Conservation (phyloP, 2,113 vertebrate genomes). For the Prietella phreatophila region DNA sequence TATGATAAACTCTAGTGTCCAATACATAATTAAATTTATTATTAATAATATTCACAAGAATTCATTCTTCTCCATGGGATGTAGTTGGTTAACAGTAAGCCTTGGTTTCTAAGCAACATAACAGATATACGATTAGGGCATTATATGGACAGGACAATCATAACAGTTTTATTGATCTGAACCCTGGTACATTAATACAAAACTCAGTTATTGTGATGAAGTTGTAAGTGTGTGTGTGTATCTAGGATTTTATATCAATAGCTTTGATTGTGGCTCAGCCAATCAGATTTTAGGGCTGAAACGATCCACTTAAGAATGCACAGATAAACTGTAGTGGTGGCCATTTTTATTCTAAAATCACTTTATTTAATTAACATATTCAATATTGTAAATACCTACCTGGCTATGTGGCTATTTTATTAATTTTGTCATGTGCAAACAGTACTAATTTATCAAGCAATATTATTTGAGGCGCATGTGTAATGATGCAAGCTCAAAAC, state of each 20-base stretch:
- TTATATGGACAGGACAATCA: constrained; percentile 5
- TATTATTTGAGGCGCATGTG: not conserved
- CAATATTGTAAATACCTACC: not conserved
- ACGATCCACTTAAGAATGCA: not conserved
- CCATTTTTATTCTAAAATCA: not conserved
- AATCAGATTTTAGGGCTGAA: not conserved
- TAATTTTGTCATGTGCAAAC: not conserved
- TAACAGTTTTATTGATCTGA: not conserved
- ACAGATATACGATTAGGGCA: not conserved
- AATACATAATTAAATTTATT: not conserved
- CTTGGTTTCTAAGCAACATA: not conserved
- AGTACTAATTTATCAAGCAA: not conserved
- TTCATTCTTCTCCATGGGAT: not conserved
- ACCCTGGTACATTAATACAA: not conserved
- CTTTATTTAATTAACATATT: not conserved
- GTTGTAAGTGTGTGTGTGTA: too few species aligned
- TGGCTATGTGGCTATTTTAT: not conserved
- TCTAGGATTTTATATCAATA: not conserved
- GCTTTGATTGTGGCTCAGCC: not conserved
- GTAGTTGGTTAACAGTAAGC: not conserved
- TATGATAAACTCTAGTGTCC: not conserved
- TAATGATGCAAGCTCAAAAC: not conserved
- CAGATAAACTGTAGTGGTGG: not conserved
- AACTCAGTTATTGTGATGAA: not conserved
- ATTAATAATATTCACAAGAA: too few species aligned